Conservation (phyloP, 2,797 vertebrate species). For the Chaetodon trifasciatus region DNA sequence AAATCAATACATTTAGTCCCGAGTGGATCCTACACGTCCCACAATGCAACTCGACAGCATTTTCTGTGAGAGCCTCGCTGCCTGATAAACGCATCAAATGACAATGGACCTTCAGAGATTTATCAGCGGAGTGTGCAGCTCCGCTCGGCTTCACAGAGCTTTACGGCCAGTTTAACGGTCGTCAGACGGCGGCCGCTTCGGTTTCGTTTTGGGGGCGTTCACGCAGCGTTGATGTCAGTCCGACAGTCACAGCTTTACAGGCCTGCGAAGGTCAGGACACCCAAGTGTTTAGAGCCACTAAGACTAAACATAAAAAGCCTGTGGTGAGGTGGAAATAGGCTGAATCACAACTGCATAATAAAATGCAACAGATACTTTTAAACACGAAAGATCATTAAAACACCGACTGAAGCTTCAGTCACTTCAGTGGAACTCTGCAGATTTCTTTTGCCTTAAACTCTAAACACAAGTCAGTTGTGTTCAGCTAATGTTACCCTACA, state of each 20-base stretch:
- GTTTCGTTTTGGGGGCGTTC: not conserved
- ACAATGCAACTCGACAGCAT: too few species aligned
- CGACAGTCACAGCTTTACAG: too few species aligned
- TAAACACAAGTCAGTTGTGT: not conserved
- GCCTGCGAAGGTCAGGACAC: not conserved
- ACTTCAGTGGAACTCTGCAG: not conserved
- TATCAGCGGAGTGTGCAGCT: too few species aligned
- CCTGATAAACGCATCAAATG: too few species aligned
- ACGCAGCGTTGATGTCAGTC: not conserved
- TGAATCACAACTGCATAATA: conserved; percentile 21
- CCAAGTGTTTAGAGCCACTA: not conserved
- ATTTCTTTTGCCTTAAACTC: not conserved
- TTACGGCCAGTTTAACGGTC: not conserved
- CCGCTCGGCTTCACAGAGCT: too few species aligned
- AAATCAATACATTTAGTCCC: not conserved
- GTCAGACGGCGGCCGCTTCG: not conserved
- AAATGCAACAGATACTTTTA: conserved; percentile 19
- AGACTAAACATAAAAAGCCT: not conserved
- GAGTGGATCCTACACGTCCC: not conserved
- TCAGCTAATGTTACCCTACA: not conserved
- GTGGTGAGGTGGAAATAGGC: not conserved
- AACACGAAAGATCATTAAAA: not conserved
- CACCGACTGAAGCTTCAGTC: not conserved
- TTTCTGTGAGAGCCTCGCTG: too few species aligned
- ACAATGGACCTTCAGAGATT: too few species aligned